phyloP scores from a whole-genome alignment of 2,113 vertebrate genomes.

The Sula dactylatra region DNA sequence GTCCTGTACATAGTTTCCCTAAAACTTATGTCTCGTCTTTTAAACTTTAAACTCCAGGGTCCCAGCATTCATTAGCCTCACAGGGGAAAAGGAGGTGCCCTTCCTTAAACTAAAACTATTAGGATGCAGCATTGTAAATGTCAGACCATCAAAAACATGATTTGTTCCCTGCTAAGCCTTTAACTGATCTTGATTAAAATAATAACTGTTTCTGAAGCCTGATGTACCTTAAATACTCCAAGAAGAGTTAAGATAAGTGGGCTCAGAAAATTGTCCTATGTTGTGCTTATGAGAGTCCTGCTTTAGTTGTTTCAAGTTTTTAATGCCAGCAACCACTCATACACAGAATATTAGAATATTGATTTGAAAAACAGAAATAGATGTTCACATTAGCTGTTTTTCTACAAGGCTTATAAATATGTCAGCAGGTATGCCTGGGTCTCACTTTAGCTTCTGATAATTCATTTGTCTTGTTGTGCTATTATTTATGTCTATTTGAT shows the following conservation, averaged over 20 bases:
- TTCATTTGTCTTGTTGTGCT: neutral
- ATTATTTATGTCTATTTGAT: slow-evolving; percentile 21
- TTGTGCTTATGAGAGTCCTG: neutral
- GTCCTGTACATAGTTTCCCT: neutral
- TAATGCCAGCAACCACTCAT: neutral
- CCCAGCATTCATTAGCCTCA: neutral
- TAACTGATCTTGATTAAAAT: neutral
- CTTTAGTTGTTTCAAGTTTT: neutral
- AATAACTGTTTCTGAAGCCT: neutral
- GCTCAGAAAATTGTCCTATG: neutral
- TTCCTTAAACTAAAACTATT: neutral
- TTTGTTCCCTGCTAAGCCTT: neutral
- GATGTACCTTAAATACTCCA: neutral
- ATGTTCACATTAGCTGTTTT: neutral
- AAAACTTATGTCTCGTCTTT: neutral
- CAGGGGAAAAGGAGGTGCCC: neutral
- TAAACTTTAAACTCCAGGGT: neutral
- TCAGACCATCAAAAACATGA: neutral
- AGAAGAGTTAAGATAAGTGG: neutral
- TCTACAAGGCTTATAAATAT: neutral
- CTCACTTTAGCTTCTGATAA: neutral
- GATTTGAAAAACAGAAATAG: neutral
- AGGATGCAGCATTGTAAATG: neutral
- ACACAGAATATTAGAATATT: neutral
- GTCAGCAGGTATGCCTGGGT: neutral